These are phyloP conservation scores for Rhabdomys dilectus DNA, from an alignment of 2,113 vertebrate genomes.

Conservation along the genomic window DNA sequence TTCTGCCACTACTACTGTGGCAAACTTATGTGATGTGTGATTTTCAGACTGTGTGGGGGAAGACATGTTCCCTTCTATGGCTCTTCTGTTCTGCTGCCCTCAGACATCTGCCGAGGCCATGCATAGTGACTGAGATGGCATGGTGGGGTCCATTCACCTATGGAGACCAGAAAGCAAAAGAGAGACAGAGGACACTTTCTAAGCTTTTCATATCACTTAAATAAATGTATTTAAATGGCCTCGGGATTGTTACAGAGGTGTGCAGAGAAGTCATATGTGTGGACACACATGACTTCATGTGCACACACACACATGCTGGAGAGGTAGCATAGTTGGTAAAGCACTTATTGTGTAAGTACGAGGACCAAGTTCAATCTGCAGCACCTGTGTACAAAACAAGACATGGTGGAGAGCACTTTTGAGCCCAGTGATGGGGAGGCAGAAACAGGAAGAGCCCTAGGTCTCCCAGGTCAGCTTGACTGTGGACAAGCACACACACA, in stretches of 20 bases:
- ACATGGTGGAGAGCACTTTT: no score
- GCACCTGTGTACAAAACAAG: not conserved
- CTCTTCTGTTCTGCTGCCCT: not conserved
- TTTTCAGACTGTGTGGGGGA: not conserved
- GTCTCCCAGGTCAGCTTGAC: not conserved
- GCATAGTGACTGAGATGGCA: not conserved
- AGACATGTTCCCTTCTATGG: not conserved
- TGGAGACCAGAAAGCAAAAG: not conserved
- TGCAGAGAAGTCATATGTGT: not conserved
- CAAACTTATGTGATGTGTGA: not conserved
- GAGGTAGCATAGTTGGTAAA: no score
- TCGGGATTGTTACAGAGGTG: not conserved
- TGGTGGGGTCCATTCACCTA: not conserved
- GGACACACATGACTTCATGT: no score
- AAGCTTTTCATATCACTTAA: not conserved
- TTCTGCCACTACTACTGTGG: not conserved
- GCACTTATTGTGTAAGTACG: not conserved
- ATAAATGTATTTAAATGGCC: not conserved
- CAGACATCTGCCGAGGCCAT: not conserved
- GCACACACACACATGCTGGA: no score
- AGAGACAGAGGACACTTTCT: not conserved
- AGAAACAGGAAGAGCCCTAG: not conserved
- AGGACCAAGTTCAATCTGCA: not conserved
- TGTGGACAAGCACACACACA: not conserved
- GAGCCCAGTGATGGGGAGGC: not conserved